Conservation (phyloP, 2,888 invertebrate genomes). For the Ecdyonurus torrentis region DNA sequence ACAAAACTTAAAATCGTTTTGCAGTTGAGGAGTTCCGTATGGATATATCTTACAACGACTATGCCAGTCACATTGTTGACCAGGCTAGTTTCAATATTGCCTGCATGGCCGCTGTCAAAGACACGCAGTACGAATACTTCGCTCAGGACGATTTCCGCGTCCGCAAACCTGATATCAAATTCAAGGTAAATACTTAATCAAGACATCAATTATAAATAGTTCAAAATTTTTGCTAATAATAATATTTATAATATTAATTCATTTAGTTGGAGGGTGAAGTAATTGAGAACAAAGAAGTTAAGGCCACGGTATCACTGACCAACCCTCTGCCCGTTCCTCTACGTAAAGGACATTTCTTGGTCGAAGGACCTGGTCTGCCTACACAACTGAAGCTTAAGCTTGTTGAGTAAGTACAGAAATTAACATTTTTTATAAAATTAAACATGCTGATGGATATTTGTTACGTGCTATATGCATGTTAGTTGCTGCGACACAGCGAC, state of each 20-base stretch:
- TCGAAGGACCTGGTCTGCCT: slow-evolving; percentile 68
- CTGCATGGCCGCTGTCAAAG: slow-evolving; percentile 59
- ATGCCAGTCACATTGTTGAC: slow-evolving; percentile 54
- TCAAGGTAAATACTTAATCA: slow-evolving; percentile 29
- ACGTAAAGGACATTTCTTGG: slow-evolving; percentile 56
- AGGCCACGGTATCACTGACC: slow-evolving; percentile 46
- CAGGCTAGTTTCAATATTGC: slow-evolving; percentile 74
- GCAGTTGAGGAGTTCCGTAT: slow-evolving; percentile 44
- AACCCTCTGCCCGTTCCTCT: slow-evolving; percentile 71
- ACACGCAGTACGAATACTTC: slow-evolving; percentile 71
- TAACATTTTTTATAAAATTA: background rate
- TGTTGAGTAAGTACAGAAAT: slow-evolving; percentile 28
- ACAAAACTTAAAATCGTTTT: slow-evolving; percentile 10
- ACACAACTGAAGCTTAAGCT: slow-evolving; percentile 53
- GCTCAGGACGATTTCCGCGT: slow-evolving; percentile 82
- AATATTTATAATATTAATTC: slow-evolving; percentile 1
- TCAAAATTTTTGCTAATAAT: background rate
- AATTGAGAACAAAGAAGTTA: slow-evolving; percentile 30
- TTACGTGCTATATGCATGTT: background rate
- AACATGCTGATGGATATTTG: no score
- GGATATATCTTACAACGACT: slow-evolving; percentile 62
- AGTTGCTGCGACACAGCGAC: background rate
- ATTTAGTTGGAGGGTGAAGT: slow-evolving; percentile 26
- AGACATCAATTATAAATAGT: background rate
- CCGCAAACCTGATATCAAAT: slow-evolving; percentile 74